A percentile compares a stretch with the other conserved stretches of the same genome.
Evolutionary conservation across 30 jellyfish, hydroid and myxozoan species (phyloP).

Genomic region (Rhopilema esculentum): DNA sequence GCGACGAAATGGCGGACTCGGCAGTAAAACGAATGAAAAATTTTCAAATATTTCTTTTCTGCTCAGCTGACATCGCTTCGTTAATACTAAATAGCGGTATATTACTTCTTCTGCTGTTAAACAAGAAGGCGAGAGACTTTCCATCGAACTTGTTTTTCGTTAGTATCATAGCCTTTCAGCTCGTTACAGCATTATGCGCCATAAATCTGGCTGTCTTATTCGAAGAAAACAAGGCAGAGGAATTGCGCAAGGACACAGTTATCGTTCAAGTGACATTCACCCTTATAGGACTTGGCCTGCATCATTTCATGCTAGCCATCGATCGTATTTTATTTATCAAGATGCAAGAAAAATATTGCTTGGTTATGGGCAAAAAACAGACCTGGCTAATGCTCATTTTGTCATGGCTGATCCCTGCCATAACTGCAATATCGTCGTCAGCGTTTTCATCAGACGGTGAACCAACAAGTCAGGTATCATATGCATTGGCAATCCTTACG

Average conservation of each 20-base stretch:
- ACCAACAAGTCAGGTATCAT: slow-evolving; percentile 71
- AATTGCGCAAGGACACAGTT: slow-evolving; percentile 74
- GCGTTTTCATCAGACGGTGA: slow-evolving; percentile 53
- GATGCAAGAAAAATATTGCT: slow-evolving; percentile 35
- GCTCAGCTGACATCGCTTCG: slow-evolving; percentile 59
- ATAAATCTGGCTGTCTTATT: slow-evolving; percentile 54
- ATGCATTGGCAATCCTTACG: slow-evolving; percentile 70
- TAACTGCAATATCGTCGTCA: slow-evolving; percentile 59
- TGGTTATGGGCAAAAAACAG: slow-evolving; percentile 40
- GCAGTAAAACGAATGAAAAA: slow-evolving; percentile 67
- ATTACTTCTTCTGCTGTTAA: slow-evolving; percentile 17
- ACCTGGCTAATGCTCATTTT: slow-evolving; percentile 63
- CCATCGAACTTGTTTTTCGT: slow-evolving; percentile 52
- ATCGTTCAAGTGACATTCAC: slow-evolving; percentile 78
- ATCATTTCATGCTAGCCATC: slow-evolving; percentile 64
- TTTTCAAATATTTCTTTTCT: slow-evolving; percentile 71
- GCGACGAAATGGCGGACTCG: slow-evolving; percentile 48
- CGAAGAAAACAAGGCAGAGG: slow-evolving; percentile 49
- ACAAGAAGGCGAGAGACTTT: slow-evolving; percentile 42
- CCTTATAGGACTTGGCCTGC: slow-evolving; percentile 63
- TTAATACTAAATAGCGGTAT: slow-evolving; percentile 56
- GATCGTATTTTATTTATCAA: slow-evolving; percentile 58
- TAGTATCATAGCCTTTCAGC: slow-evolving; percentile 50
- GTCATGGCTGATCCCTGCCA: slow-evolving; percentile 72
- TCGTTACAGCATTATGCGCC: slow-evolving; percentile 68